Percentiles rank a stretch among this genome's conserved stretches.
Evolutionary conservation across 2,113 vertebrate genomes (phyloP).

Genomic region (Ondatra zibethicus): DNA sequence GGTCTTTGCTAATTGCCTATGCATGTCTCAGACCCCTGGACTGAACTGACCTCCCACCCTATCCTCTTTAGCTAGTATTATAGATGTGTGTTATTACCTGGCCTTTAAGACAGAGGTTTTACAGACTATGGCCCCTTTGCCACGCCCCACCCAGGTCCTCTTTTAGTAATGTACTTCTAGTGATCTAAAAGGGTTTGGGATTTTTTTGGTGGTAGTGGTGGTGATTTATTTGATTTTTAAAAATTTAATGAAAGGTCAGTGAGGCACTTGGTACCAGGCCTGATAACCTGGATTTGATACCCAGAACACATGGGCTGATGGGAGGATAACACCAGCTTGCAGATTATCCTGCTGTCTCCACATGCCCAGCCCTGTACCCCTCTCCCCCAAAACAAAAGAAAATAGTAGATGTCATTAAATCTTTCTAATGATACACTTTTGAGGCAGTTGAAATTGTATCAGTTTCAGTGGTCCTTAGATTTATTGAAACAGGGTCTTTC

Average conservation of each 20-base stretch:
- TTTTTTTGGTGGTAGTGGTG: not conserved
- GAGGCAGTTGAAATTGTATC: not conserved
- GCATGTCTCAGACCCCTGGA: not conserved
- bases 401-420: not conserved
- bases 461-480: not conserved
- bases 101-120: not conserved
- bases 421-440: not conserved
- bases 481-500: not conserved
- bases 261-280: not conserved
- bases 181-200: not conserved
- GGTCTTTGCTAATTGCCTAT: not conserved
- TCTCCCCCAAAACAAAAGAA: not conserved
- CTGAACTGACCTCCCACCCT: not conserved
- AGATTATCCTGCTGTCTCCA: not conserved
- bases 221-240: not conserved
- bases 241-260: not conserved
- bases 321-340: too few species aligned
- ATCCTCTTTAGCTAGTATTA: not conserved
- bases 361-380: not conserved
- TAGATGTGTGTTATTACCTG: not conserved
- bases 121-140: not conserved
- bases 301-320: not conserved
- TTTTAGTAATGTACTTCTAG: not conserved
- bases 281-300: not conserved
- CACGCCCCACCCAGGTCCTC: not conserved